Percentiles rank a stretch among this genome's conserved stretches.
These are phyloP conservation scores for Capitella teleta DNA, from an alignment of 1,140 invertebrate genomes.

Conservation along the genomic window DNA sequence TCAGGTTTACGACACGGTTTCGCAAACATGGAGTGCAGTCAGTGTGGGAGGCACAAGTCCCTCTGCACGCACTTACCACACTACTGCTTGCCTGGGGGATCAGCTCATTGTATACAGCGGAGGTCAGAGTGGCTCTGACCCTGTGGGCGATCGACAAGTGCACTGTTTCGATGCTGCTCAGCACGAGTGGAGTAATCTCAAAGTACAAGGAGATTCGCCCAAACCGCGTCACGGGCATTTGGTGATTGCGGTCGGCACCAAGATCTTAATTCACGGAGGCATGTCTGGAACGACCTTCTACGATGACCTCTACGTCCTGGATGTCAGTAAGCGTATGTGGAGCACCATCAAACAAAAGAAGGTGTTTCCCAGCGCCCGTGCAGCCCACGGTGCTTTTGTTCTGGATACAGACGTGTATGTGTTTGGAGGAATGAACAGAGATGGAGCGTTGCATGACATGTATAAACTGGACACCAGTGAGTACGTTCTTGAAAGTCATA, in stretches of 20 bases:
- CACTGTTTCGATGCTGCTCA: conserved; percentile 30
- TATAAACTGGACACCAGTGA: conserved; percentile 10
- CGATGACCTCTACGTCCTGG: conserved; percentile 39
- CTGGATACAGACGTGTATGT: conserved; percentile 26
- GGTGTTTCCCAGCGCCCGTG: conserved; percentile 19
- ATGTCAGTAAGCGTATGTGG: conserved; percentile 33
- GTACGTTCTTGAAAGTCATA: background rate
- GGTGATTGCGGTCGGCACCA: conserved; percentile 23
- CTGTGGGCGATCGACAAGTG: conserved; percentile 35
- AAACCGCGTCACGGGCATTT: conserved; percentile 42
- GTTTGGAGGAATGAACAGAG: conserved; percentile 39
- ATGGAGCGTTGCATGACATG: conserved; percentile 36
- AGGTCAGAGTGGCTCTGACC: conserved; percentile 32
- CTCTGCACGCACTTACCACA: conserved; percentile 34
- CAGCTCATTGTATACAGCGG: conserved; percentile 39
- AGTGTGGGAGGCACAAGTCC: conserved; percentile 27
- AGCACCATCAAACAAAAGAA: conserved; percentile 24
- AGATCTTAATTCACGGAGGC: conserved; percentile 39
- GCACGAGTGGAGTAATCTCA: conserved; percentile 26
- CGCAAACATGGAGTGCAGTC: conserved; percentile 25
- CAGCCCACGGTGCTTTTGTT: conserved; percentile 32
- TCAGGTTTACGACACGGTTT: conserved; percentile 28
- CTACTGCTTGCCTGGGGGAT: conserved; percentile 24
- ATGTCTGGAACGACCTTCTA: conserved; percentile 37
- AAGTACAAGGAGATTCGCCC: conserved; percentile 30